Evolutionary conservation across 2,888 invertebrate species (phyloP).

Genomic region (Acleris cristana): DNA sequence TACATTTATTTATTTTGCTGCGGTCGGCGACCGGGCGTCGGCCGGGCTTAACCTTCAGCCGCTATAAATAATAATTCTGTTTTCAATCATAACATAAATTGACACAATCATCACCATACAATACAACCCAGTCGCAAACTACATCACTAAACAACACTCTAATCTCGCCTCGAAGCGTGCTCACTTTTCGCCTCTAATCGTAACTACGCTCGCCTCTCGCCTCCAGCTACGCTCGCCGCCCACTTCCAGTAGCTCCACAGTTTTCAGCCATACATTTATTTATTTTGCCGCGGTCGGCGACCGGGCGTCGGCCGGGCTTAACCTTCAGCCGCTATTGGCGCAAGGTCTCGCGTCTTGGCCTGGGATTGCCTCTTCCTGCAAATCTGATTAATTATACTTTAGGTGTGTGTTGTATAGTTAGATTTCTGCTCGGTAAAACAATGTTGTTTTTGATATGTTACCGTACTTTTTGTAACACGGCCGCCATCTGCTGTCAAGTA

Average conservation of each 20-base stretch:
- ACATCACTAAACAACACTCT: background rate
- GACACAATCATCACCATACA: too few species aligned
- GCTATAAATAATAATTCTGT: constrained; percentile 48
- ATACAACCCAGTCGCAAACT: too few species aligned
- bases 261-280: constrained; percentile 24
- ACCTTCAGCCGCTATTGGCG: constrained; percentile 57
- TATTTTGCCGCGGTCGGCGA: constrained; percentile 35
- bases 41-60: constrained; percentile 56
- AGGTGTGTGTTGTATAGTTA: constrained; percentile 10
- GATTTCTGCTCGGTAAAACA: too few species aligned
- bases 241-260: constrained; percentile 1
- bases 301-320: constrained; percentile 31
- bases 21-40: constrained; percentile 32
- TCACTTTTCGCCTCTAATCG: background rate
- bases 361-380: constrained; percentile 52
- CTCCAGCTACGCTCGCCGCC: background rate
- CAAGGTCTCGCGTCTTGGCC: constrained; percentile 60
- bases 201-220: background rate
- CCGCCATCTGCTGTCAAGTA: too few species aligned
- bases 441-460: too few species aligned
- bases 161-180: background rate
- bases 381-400: constrained; percentile 44
- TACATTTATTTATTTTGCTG: too few species aligned
- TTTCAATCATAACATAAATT: too few species aligned
- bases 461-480: too few species aligned